Conservation (phyloP, 2,113 vertebrate genomes). For the Muscicapa adusta region DNA sequence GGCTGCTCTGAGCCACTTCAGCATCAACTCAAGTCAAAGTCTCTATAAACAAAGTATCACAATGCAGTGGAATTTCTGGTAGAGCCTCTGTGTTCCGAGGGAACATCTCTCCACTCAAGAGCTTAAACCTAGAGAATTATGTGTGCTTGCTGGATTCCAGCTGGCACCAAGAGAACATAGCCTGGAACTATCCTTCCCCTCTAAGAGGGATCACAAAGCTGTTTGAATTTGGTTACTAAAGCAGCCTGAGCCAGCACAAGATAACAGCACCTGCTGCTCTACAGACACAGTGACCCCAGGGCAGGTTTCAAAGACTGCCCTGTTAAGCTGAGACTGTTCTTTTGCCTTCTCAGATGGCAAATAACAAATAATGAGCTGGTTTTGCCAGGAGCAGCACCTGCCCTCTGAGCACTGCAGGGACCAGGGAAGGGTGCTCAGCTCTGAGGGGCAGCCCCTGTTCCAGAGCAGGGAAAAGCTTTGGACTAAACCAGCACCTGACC, state of each 20-base stretch:
- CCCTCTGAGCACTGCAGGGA: not conserved
- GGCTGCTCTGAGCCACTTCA: not conserved
- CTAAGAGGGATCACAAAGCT: not conserved
- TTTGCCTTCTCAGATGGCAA: not conserved
- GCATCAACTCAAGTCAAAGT: not conserved
- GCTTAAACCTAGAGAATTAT: not conserved
- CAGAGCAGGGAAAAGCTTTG: not conserved
- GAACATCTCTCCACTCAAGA: not conserved
- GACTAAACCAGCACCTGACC: slow-evolving; percentile 22
- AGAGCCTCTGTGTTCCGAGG: not conserved
- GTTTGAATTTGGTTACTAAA: not conserved
- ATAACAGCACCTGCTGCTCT: not conserved
- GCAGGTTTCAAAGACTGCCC: not conserved
- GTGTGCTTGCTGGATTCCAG: not conserved
- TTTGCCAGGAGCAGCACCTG: not conserved
- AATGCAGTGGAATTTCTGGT: not conserved
- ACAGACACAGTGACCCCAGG: not conserved
- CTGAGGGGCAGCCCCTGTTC: not conserved
- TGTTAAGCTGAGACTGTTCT: not conserved
- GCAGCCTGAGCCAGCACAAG: not conserved
- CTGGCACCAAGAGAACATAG: not conserved
- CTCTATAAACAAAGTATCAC: not conserved
- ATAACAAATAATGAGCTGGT: not conserved
- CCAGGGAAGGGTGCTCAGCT: not conserved
- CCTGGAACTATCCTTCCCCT: not conserved